phyloP scores from a whole-genome alignment of 2,888 invertebrate species.

The Eilema griseolum region DNA sequence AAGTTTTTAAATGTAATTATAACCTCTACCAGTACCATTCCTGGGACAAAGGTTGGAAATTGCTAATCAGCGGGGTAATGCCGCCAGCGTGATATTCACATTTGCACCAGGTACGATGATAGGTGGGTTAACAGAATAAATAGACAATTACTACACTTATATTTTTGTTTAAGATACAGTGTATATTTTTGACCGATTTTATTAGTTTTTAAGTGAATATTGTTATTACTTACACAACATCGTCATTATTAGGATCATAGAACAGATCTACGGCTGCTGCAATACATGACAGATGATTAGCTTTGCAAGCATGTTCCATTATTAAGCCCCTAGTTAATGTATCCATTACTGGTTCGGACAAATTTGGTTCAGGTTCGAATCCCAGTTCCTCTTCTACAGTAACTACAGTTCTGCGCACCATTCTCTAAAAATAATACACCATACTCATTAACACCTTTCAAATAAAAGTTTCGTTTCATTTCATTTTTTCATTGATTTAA shows the following conservation, averaged over 20 bases:
- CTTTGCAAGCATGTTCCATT: constrained; percentile 80
- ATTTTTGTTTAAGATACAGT: too few species aligned
- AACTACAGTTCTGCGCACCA: constrained; percentile 70
- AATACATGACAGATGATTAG: constrained; percentile 74
- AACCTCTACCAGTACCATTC: too few species aligned
- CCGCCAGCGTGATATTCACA: too few species aligned
- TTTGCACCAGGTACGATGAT: too few species aligned
- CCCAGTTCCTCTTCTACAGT: constrained; percentile 69
- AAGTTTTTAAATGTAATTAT: too few species aligned
- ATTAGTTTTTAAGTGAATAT: too few species aligned
- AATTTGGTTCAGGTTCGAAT: constrained; percentile 64
- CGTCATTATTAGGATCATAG: constrained; percentile 65
- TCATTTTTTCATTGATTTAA: too few species aligned
- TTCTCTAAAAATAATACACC: constrained; percentile 61
- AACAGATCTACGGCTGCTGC: constrained; percentile 81
- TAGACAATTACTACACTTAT: too few species aligned
- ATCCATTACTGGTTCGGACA: constrained; percentile 69
- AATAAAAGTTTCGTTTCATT: not conserved
- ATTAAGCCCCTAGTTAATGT: constrained; percentile 75
- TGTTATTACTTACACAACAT: constrained; percentile 71
- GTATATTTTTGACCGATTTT: too few species aligned
- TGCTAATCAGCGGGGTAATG: too few species aligned
- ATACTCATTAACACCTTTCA: not conserved
- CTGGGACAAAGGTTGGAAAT: too few species aligned
- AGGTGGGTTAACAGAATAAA: too few species aligned